Evolutionary conservation across 2,888 invertebrate genomes (phyloP), one percentile per base, ranked within the genome.

Genomic region (Romanomermis culicivorax): DNA sequence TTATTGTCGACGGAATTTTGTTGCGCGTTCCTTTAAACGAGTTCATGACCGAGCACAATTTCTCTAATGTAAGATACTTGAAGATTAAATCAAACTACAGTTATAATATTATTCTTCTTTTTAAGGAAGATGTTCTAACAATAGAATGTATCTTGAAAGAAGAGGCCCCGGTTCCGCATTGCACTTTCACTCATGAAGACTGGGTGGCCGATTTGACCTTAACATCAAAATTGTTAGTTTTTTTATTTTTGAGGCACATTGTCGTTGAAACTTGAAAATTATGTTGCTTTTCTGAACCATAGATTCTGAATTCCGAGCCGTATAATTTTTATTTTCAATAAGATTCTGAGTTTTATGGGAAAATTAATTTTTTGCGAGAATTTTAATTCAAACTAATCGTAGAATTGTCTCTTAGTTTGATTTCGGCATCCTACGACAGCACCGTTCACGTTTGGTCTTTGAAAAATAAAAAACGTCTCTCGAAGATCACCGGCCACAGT

Each of bases 381-480:
- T n/a, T n/a, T n/a, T n/a, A n/a, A n/a, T n/a, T n/a, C n/a, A n/a
- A n/a, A n/a, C n/a, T n/a, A n/a, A n/a, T n/a, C n/a, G n/a, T n/a
- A n/a, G n/a, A n/a, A n/a, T n/a, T n/a, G n/a, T n/a, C n/a, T 36
- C 36, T 49, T 27, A 49, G 50, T 20, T 25, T 49, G 4, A 23
- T 51, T 42, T 23, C 43, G 4, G 52, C 26, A 23, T 52, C 20
- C 27, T 52, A 52, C 43, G 52, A 52, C 27, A n/a, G 43, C 25
- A 58, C 57, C 24, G 57, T 64, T 48, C 64, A 60, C 58, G 58
- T 62, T 36, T 57, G 56, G 47, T 50, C 54, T 1, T 54, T 51
- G 30, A 56, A 56, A 20, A 60, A 43, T 4, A 48, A 42, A n/a
- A 27, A 23, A 2, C n/a, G 4, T 2, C 36, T 26, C 4, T 4